These are phyloP conservation scores for Cryptus viduatorius DNA, from an alignment of 2,888 invertebrate species.

Conservation along the genomic window DNA sequence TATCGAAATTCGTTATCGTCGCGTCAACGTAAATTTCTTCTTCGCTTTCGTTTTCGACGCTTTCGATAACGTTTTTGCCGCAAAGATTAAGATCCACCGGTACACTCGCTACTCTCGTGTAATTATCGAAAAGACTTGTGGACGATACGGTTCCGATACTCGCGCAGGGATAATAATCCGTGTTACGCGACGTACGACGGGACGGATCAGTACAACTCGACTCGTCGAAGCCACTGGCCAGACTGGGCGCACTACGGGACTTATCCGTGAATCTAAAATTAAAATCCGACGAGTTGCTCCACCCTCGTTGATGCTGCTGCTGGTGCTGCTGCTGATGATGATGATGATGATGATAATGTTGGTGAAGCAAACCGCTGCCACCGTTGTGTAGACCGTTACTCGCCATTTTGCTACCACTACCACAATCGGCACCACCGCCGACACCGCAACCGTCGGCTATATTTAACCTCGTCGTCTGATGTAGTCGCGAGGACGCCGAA, in stretches of 20 bases:
- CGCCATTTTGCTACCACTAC: conserved; percentile 72
- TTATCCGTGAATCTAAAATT: conserved; percentile 85
- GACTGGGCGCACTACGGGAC: conserved; percentile 84
- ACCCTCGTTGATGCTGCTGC: conserved; percentile 74
- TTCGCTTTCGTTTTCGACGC: conserved; percentile 38
- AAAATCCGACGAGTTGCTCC: conserved; percentile 79
- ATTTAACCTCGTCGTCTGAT: conserved; percentile 81
- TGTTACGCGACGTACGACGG: conserved; percentile 46
- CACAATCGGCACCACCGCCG: conserved; percentile 56
- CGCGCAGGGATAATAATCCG: conserved; percentile 49
- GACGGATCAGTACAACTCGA: conserved; percentile 63
- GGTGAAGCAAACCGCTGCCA: conserved; percentile 65
- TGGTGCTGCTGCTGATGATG: conserved; percentile 69
- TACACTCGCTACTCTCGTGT: conserved; percentile 86
- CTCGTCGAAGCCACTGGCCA: conserved; percentile 80
- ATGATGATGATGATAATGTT: conserved; percentile 71
- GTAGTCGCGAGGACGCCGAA: conserved; percentile 77
- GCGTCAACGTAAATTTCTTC: conserved; percentile 52
- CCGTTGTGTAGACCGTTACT: conserved; percentile 32
- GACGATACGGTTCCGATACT: conserved; percentile 70
- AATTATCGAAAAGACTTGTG: conserved; percentile 80
- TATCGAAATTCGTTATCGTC: conserved; percentile 52
- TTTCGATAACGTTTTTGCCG: conserved; percentile 75
- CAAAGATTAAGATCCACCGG: conserved; percentile 90
- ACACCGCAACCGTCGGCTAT: conserved; percentile 74